Percentiles rank a stretch among this genome's conserved stretches.
Conservation (phyloP, 2,113 vertebrate species). For the Lates calcarifer region DNA sequence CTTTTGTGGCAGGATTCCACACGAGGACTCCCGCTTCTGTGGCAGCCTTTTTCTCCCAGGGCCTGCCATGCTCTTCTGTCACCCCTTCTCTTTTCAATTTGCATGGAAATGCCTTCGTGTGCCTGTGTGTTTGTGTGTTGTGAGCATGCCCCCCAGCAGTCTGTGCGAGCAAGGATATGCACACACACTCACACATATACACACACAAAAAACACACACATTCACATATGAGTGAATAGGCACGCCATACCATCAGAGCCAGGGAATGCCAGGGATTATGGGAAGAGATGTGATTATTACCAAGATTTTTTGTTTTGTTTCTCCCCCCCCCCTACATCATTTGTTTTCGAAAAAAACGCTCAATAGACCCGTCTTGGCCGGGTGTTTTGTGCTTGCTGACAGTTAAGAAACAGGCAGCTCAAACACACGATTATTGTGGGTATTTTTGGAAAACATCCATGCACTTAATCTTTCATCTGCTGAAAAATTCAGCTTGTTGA, state of each 20-base stretch:
- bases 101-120: constrained; percentile 83
- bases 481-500: constrained; percentile 74
- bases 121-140: constrained; percentile 72
- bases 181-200: constrained; percentile 39
- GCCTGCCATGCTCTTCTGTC: constrained; percentile 79
- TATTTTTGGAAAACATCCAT: constrained; percentile 82
- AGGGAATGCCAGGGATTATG: constrained; percentile 85
- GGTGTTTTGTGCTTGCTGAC: constrained; percentile 74
- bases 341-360: constrained; percentile 75
- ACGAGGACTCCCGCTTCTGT: constrained; percentile 82
- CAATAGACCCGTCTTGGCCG: constrained; percentile 79
- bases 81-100: constrained; percentile 85
- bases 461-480: constrained; percentile 83
- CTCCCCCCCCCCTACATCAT: constrained; percentile 49
- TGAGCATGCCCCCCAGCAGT: constrained; percentile 78
- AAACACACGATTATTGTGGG: constrained; percentile 74
- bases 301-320: constrained; percentile 72
- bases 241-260: constrained; percentile 80
- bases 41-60: constrained; percentile 80
- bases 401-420: constrained; percentile 78
- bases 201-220: constrained; percentile 46
- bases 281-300: constrained; percentile 86
- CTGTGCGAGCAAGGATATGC: constrained; percentile 69
- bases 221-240: constrained; percentile 72
- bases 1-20: constrained; percentile 87